These are phyloP conservation scores for Aramus guarauna DNA, from an alignment of 2,113 vertebrate genomes.

Conservation along the genomic window DNA sequence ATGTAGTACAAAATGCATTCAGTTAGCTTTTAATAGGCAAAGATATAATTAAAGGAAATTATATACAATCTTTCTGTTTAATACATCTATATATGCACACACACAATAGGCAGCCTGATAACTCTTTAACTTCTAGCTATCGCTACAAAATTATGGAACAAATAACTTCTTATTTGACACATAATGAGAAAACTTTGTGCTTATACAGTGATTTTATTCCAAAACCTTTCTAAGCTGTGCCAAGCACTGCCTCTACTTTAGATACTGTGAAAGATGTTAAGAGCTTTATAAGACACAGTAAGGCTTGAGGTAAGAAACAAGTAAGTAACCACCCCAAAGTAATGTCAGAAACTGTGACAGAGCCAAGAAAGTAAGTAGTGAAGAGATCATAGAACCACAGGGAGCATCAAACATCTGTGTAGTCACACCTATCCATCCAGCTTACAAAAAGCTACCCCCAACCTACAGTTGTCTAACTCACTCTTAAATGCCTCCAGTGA, in stretches of 20 bases:
- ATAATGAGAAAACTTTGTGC: slow-evolving; percentile 24
- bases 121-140: slow-evolving; percentile 15
- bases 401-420: not conserved
- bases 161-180: slow-evolving; percentile 1
- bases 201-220: not conserved
- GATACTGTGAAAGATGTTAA: not conserved
- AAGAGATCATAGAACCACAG: not conserved
- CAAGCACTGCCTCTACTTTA: not conserved
- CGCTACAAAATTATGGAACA: not conserved
- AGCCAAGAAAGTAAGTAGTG: not conserved
- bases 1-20: slow-evolving; percentile 38
- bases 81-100: slow-evolving; percentile 4
- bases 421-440: not conserved
- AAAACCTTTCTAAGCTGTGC: not conserved
- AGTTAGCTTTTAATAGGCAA: slow-evolving; percentile 46
- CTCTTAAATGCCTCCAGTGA: not conserved
- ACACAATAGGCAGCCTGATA: slow-evolving; percentile 24
- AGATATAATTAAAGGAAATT: slow-evolving; percentile 63
- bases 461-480: not conserved
- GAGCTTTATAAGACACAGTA: not conserved
- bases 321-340: not conserved
- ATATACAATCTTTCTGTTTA: slow-evolving; percentile 46
- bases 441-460: not conserved
- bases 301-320: not conserved
- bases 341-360: not conserved